Evolutionary conservation across 2,113 vertebrate genomes (phyloP), one percentile per base, ranked within the genome.

Genomic region (Semicossyphus pulcher): DNA sequence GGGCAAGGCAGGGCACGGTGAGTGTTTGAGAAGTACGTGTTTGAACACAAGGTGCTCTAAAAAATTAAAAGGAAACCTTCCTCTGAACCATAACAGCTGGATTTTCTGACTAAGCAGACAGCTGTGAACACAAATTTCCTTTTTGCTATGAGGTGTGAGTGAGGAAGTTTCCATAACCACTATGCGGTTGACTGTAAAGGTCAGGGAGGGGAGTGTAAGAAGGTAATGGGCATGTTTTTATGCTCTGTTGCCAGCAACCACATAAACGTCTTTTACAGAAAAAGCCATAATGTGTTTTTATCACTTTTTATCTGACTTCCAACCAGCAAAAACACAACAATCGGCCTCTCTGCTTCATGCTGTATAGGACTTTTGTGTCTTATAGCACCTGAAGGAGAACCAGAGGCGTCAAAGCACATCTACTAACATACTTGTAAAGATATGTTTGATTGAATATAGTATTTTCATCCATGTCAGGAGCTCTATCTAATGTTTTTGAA

Each of bases 21-120:
- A 14, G 6, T 28, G 15, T 1, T 51, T 2, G 9, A 42, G 28
- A 12, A 26, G 29, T 47, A 31, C n/a, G 41, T 21, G 41, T 66
- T 75, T 42, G 14, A 1, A 37, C 29, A 39, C 47, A 61, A 78
- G 81, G 78, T 72, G 78, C 20, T 62, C 7, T 4, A 15, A 36
- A 36, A 10, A 16, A 32, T 10, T 31, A 14, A 53, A 4, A 4
- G 26, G 36, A 8, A 25, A 25, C 18, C 10, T 60, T 42, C 20
- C 7, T 34, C 16, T 52, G n/a, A 45, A 2, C 5, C 36, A 36
- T 5, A 28, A 23, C 6, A n/a, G 11, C 44, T 10, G 20, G 10
- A 29, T 21, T 20, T 51, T n/a, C n/a, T n/a, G n/a, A n/a, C n/a
- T n/a, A n/a, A n/a, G n/a, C 18, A 57, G 37, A 23, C 47, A 54